These are phyloP conservation scores for Carcina quercana DNA, from an alignment of 2,888 invertebrate genomes.

Conservation along the genomic window DNA sequence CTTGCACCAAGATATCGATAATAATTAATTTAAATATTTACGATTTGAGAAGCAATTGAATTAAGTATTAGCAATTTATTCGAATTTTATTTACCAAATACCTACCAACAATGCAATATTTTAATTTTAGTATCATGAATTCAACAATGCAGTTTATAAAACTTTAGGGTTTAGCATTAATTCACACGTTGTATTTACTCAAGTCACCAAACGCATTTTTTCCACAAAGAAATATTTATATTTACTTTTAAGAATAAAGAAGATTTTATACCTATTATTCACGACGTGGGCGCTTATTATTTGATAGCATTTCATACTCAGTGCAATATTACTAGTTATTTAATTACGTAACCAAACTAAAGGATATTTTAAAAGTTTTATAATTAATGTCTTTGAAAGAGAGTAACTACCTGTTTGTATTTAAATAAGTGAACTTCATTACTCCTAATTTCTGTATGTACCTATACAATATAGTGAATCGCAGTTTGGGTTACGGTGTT, in stretches of 20 bases:
- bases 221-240: constrained; percentile 71
- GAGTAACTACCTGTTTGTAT: constrained; percentile 72
- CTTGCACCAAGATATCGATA: too few species aligned
- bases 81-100: too few species aligned
- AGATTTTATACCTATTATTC: constrained; percentile 59
- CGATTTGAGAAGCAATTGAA: too few species aligned
- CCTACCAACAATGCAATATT: too few species aligned
- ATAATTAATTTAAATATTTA: too few species aligned
- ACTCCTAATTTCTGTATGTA: constrained; percentile 58
- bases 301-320: constrained; percentile 75
- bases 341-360: constrained; percentile 77
- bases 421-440: constrained; percentile 65
- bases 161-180: too few species aligned
- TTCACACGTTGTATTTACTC: constrained; percentile 25
- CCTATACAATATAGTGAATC: constrained; percentile 54
- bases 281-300: constrained; percentile 72
- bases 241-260: constrained; percentile 64
- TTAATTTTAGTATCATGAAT: too few species aligned
- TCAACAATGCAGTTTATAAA: too few species aligned
- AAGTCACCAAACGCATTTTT: constrained; percentile 62
- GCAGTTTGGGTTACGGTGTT: constrained; percentile 70
- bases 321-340: constrained; percentile 77
- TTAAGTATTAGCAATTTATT: too few species aligned
- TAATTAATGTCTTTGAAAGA: constrained; percentile 67
- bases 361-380: constrained; percentile 68